Evolutionary conservation across 2,888 invertebrate species (phyloP).

Genomic region (Orthonychiurus folsomi): DNA sequence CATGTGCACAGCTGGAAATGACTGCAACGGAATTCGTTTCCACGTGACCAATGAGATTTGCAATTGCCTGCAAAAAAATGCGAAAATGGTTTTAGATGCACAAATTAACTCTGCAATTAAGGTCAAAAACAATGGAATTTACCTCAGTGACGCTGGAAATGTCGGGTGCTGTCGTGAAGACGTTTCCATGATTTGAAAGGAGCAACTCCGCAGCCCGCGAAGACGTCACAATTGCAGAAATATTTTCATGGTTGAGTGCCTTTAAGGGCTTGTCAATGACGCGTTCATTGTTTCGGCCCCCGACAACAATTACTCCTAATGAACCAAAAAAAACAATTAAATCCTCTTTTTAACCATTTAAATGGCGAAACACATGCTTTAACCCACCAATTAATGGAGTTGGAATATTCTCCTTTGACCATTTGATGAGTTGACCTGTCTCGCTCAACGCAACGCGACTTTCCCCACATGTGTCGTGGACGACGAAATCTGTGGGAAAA

Average conservation of each 20-base stretch:
- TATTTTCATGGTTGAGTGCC: constrained; percentile 36
- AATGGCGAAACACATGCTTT: not conserved
- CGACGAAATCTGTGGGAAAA: constrained; percentile 35
- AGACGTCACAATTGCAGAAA: constrained; percentile 38
- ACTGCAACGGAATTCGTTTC: constrained; percentile 39
- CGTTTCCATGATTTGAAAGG: constrained; percentile 39
- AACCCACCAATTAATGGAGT: constrained; percentile 40
- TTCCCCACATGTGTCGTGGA: constrained; percentile 41
- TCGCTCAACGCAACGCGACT: constrained; percentile 38
- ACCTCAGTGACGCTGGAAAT: constrained; percentile 41
- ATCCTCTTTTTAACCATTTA: not conserved
- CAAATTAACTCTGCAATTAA: constrained; percentile 2
- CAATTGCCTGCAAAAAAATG: constrained; percentile 40
- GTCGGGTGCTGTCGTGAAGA: constrained; percentile 41
- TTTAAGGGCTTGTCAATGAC: constrained; percentile 39
- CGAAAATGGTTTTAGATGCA: too few relatives aligned
- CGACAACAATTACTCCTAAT: constrained; percentile 38
- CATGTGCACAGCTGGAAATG: constrained; percentile 41
- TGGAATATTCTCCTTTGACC: constrained; percentile 30
- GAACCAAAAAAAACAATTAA: constrained; percentile 5
- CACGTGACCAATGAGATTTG: constrained; percentile 41
- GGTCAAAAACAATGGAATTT: constrained; percentile 11
- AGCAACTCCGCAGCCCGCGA: constrained; percentile 36
- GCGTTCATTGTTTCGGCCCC: constrained; percentile 37
- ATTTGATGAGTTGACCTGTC: constrained; percentile 38